A percentile compares a stretch with the other conserved stretches of the same genome.
phyloP scores from a whole-genome alignment of 2,797 vertebrate species.

The Lithobates sylvaticus region DNA sequence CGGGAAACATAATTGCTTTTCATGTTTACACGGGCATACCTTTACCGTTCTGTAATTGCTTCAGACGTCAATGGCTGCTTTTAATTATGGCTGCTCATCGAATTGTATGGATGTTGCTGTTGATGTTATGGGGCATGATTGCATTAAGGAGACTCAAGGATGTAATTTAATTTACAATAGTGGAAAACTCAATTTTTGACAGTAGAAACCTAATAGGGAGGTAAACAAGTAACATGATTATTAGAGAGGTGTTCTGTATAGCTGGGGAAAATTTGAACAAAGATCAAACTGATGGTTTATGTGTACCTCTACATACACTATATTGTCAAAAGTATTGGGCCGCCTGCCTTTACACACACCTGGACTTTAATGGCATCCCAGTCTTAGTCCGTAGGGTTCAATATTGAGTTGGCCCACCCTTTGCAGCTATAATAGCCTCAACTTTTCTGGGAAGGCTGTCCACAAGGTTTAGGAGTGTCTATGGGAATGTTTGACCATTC shows the following conservation, averaged over 20 bases:
- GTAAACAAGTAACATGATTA: neutral
- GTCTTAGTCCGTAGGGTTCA: no score
- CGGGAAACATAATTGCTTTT: conserved; percentile 68
- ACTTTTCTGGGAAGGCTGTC: no score
- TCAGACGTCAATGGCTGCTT: conserved; percentile 63
- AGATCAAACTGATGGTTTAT: neutral
- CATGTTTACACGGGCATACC: conserved; percentile 67
- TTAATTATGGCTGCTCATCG: conserved; percentile 62
- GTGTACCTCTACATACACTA: neutral
- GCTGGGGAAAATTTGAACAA: neutral
- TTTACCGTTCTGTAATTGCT: conserved; percentile 66
- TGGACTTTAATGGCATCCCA: no score
- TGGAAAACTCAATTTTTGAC: conserved; percentile 47
- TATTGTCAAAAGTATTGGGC: no score
- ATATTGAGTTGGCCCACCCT: no score
- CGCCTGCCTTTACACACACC: no score
- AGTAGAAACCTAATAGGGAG: conserved; percentile 29
- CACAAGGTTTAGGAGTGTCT: no score
- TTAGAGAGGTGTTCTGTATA: neutral
- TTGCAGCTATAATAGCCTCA: no score
- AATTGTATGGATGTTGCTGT: conserved; percentile 65
- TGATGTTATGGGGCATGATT: conserved; percentile 66
- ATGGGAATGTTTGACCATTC: no score
- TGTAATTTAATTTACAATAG: conserved; percentile 61
- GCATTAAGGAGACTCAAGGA: conserved; percentile 61